Base-by-base conservation (phyloP, 1,140 invertebrate genomes). In the Magallana ariakensis region DNA sequence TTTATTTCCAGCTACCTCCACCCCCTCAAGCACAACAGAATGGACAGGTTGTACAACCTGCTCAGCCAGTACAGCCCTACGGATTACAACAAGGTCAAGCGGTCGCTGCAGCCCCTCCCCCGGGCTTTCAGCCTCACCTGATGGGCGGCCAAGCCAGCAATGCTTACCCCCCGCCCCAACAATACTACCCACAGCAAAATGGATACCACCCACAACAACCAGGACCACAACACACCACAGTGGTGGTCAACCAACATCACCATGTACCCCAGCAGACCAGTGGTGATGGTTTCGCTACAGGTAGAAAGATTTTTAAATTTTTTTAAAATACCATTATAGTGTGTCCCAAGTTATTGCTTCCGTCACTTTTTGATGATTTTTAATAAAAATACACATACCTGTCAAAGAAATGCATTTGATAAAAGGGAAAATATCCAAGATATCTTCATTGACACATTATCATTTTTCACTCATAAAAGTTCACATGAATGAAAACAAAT, bases 231-330 rank as follows among this genome's bases (percentile, higher is more conserved):
- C 19, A 80, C 13, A 87, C 86, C 22, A 87, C 86, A n/a, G 82
- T 84, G 16, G 70, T 87, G 55, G 86, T 87, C 15, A 83, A 87
- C 10, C 66, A 87, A 56, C 19, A 26, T 10, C 81, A 55, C 8
- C n/a, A 82, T 10, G 83, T 82, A 1, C 19, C 60, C 8, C 22
- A 60, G 19, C 15, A 82, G 33, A 54, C 33, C 33, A 46, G 83
- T 10, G 83, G 62, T 54, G 33, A 66, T 80, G 86, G 60, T 80
- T 87, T 87, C 70, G 83, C 86, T 11, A 60, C 86, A 22, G 86
- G 86, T 87, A 82, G 1, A 19, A 26, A 22, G 8, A 46, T 46
- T 4, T 46, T 46, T 46, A 46, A 46, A 46, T 46, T 46, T 46
- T 46, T 46, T 2, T 46, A n/a, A n/a, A n/a, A n/a, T n/a, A n/a